phyloP scores from a whole-genome alignment of 2,113 vertebrate genomes.

The Bufo bufo region DNA sequence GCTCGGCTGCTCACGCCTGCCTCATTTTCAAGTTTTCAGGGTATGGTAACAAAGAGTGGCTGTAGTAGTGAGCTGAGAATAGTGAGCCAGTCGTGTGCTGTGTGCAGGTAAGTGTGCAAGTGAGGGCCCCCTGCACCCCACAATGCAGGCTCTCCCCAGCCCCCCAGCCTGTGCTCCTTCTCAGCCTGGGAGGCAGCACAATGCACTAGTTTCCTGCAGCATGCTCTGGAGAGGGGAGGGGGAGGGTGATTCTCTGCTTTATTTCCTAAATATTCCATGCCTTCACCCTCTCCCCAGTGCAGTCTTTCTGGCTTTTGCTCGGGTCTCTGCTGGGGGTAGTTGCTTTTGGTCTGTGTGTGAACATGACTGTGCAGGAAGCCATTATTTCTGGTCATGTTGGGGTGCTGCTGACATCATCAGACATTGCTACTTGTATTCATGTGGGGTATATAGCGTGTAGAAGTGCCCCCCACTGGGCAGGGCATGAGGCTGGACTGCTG shows the following conservation, averaged over 20 bases:
- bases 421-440: neutral
- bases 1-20: constrained; percentile 40
- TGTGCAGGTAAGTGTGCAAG: constrained; percentile 27
- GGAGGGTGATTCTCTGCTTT: constrained; percentile 26
- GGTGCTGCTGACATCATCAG: neutral
- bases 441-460: neutral
- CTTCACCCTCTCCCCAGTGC: neutral
- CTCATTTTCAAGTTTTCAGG: constrained; percentile 58
- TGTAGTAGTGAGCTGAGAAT: constrained; percentile 53
- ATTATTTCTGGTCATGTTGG: neutral
- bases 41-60: constrained; percentile 57
- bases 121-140: neutral
- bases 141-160: neutral
- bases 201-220: constrained; percentile 53
- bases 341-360: neutral
- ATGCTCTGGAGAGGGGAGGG: constrained; percentile 47
- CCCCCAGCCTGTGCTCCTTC: constrained; percentile 2
- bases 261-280: constrained; percentile 31
- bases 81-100: constrained; percentile 54
- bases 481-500: neutral
- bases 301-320: neutral
- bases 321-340: neutral
- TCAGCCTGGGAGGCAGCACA: constrained; percentile 30
- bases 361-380: constrained; percentile 15
- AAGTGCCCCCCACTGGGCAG: neutral